Evolutionary conservation across 2,113 vertebrate genomes (phyloP).

Genomic region (Oceanodroma tethys): DNA sequence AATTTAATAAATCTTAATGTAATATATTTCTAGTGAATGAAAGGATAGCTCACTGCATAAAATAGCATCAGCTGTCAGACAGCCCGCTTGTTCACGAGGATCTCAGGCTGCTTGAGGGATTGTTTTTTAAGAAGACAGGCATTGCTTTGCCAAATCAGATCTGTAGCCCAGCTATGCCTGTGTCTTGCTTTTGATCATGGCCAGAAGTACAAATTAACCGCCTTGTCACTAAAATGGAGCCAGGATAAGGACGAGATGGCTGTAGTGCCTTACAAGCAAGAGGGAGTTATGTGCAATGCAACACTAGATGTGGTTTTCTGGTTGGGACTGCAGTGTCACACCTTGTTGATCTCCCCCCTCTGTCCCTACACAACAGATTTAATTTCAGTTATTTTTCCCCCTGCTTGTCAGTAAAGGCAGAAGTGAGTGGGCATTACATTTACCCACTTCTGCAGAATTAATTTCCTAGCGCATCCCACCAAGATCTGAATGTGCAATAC

Average conservation of each 20-base stretch:
- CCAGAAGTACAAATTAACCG: not conserved
- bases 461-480: not conserved
- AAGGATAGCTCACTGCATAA: slow-evolving; percentile 16
- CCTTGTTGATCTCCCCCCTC: not conserved
- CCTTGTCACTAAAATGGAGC: not conserved
- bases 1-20: slow-evolving; percentile 62
- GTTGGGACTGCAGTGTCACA: not conserved
- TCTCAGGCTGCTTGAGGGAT: not conserved
- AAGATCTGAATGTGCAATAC: not conserved
- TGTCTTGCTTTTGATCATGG: not conserved
- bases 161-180: not conserved
- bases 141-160: not conserved
- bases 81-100: not conserved
- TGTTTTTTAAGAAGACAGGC: not conserved
- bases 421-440: not conserved
- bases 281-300: not conserved
- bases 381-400: not conserved
- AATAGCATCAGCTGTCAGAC: slow-evolving; percentile 58
- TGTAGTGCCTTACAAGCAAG: not conserved
- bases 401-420: not conserved
- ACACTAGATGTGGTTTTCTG: not conserved
- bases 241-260: not conserved
- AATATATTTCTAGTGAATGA: slow-evolving; percentile 44
- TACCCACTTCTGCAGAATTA: not conserved
- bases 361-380: not conserved